phyloP scores from a whole-genome alignment of 2,113 vertebrate species.

The Callopanchax toddi region DNA sequence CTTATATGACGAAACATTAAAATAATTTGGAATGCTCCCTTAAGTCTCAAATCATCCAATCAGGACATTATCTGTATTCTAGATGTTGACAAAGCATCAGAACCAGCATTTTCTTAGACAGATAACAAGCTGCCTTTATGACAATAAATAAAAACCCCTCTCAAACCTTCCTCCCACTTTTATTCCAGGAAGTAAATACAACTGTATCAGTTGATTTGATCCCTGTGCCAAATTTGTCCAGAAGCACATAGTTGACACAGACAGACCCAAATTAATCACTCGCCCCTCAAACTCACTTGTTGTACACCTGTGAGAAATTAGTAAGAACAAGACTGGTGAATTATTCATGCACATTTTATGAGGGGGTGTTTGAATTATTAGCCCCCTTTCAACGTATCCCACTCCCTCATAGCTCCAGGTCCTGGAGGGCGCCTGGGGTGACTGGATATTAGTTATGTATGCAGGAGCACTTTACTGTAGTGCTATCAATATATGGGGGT shows the following conservation, averaged over 20 bases:
- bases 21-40: too few species aligned
- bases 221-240: conserved; percentile 27
- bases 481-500: conserved; percentile 31
- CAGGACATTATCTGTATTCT: neutral
- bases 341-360: conserved; percentile 32
- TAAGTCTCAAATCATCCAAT: too few species aligned
- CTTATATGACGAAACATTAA: too few species aligned
- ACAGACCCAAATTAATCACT: conserved; percentile 41
- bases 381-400: conserved; percentile 54
- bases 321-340: conserved; percentile 37
- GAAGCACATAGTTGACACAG: conserved; percentile 17
- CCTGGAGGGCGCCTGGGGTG: conserved; percentile 6
- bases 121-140: conserved; percentile 13
- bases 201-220: conserved; percentile 35
- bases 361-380: conserved; percentile 50
- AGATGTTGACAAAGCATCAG: too few species aligned
- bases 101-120: neutral
- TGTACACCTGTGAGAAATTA: conserved; percentile 49
- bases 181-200: conserved; percentile 23
- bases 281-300: conserved; percentile 33
- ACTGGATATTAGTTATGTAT: conserved; percentile 60
- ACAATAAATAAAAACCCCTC: neutral
- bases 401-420: conserved; percentile 25
- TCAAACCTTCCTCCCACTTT: conserved; percentile 6
- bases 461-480: conserved; percentile 26